phyloP scores from a whole-genome alignment of 2,888 invertebrate species.

The Drosophila subsilvestris region DNA sequence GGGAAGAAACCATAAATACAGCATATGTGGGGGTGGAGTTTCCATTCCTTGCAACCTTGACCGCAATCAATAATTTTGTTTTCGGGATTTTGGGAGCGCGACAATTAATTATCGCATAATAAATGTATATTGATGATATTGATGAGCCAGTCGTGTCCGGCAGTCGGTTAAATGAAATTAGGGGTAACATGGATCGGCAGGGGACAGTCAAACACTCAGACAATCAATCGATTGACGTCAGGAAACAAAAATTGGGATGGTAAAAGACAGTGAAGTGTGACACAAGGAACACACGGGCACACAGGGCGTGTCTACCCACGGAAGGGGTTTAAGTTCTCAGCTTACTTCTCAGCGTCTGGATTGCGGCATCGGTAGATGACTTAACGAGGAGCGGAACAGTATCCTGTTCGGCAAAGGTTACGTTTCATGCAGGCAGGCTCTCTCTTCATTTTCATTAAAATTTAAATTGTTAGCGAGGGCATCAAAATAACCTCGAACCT shows the following conservation, averaged over 20 bases:
- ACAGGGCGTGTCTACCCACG: conserved; percentile 29
- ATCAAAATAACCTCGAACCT: conserved; percentile 1
- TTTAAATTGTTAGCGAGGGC: conserved; percentile 32
- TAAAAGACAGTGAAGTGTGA: conserved; percentile 27
- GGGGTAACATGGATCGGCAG: conserved; percentile 16
- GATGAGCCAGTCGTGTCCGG: conserved; percentile 48
- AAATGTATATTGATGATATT: conserved; percentile 53
- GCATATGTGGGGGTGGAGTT: conserved; percentile 10
- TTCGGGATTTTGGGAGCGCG: conserved; percentile 18
- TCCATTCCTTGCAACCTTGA: conserved; percentile 29
- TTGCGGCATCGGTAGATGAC: conserved; percentile 3
- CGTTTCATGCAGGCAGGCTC: conserved; percentile 42
- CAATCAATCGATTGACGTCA: conserved; percentile 79
- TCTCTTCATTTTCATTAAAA: conserved; percentile 67
- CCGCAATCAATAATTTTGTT: conserved; percentile 8
- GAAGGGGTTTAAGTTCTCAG: conserved; percentile 47
- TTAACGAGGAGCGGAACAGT: conserved; percentile 11
- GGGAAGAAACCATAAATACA: conserved; percentile 17
- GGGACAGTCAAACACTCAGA: conserved; percentile 19
- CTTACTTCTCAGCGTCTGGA: conserved; percentile 33
- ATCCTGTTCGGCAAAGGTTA: conserved; percentile 44
- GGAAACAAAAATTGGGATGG: conserved; percentile 40
- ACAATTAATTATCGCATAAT: conserved; percentile 72
- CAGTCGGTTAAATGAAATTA: conserved; percentile 49
- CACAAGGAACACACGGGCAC: conserved; percentile 26